phyloP scores from a whole-genome alignment of 2,113 vertebrate species.

The Phodopus roborovskii region DNA sequence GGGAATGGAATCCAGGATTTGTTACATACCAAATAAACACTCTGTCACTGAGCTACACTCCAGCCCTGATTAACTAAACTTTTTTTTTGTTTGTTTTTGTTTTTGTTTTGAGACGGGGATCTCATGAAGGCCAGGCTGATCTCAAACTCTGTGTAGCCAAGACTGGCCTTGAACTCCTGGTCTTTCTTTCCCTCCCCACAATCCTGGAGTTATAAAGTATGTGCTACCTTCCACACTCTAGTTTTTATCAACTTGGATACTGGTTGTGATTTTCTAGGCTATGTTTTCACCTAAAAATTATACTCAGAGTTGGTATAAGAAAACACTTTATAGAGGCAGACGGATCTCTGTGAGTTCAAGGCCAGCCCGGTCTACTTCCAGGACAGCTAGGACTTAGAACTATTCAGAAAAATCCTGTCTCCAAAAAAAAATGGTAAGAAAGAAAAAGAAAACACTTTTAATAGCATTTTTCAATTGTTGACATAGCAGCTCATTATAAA shows the following conservation, averaged over 20 bases:
- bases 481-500: slow-evolving; percentile 59
- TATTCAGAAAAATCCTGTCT: too few relatives aligned
- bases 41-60: neutral
- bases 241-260: slow-evolving; percentile 19
- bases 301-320: slow-evolving; percentile 11
- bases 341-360: too few relatives aligned
- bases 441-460: neutral
- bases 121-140: neutral
- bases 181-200: neutral
- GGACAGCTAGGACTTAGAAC: too few relatives aligned
- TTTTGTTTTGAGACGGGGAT: neutral
- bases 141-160: neutral
- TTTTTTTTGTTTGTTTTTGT: neutral
- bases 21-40: neutral
- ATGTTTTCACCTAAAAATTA: slow-evolving; percentile 51
- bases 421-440: too few relatives aligned
- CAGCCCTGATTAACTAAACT: neutral
- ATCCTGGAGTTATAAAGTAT: neutral
- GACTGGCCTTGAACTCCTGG: neutral
- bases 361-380: too few relatives aligned
- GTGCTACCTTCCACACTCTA: neutral
- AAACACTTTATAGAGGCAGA: neutral
- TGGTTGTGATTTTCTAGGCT: neutral
- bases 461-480: slow-evolving; percentile 56
- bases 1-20: neutral